Evolutionary conservation across 2,113 vertebrate species (phyloP).

Genomic region (Nesogale talazaci): DNA sequence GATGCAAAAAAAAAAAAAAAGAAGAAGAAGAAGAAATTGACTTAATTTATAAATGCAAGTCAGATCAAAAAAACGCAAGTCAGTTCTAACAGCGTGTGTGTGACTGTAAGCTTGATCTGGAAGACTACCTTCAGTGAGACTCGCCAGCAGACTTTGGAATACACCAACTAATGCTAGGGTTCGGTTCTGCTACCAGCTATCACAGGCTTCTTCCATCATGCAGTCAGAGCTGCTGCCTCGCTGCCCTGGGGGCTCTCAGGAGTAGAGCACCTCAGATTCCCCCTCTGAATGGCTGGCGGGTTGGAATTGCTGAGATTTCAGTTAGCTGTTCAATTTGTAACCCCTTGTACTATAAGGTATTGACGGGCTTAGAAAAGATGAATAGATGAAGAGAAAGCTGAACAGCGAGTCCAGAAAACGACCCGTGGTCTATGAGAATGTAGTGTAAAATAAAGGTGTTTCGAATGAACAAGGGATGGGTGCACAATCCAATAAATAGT

Average conservation of each 20-base stretch:
- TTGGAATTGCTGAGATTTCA: no score
- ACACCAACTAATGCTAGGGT: background rate
- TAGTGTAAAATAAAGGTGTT: background rate
- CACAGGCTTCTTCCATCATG: no score
- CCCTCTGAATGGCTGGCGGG: no score
- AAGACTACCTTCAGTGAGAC: background rate
- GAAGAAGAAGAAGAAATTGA: slow-evolving; percentile 34
- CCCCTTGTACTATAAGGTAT: background rate
- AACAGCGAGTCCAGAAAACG: background rate
- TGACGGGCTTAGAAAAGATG: slow-evolving; percentile 12
- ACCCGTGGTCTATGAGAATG: background rate
- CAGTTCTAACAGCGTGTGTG: background rate
- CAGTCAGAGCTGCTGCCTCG: no score
- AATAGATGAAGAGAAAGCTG: background rate
- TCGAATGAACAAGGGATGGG: background rate
- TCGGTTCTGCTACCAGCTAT: no score
- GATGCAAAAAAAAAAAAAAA: no score
- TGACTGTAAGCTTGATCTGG: background rate
- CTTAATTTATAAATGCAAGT: background rate
- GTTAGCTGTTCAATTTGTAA: no score
- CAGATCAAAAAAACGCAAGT: background rate
- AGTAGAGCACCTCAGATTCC: no score
- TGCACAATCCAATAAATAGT: background rate
- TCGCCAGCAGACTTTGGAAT: background rate
- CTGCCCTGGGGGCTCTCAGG: no score